Evolutionary conservation across 2,888 invertebrate genomes (phyloP), one percentile per base, ranked within the genome.

Genomic region (Penaeus monodon): DNA sequence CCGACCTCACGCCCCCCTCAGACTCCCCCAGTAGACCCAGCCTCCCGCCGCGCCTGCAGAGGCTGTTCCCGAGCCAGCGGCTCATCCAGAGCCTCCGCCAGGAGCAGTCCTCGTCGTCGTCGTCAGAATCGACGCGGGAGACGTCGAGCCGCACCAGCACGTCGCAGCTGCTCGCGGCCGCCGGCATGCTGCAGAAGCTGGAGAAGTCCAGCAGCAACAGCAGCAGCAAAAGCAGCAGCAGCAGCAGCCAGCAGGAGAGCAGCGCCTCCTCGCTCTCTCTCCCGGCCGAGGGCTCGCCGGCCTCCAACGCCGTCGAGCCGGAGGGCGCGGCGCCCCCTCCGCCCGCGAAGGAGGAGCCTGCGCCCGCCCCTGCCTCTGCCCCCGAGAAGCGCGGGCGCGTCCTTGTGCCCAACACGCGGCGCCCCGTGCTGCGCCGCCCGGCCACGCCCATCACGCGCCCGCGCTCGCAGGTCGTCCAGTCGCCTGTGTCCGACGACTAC

Each of bases 401-500:
- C 12, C 27, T 66, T 1, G 20, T 65, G 14, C 29, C 78, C 44
- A 20, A 38, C 49, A 57, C 14, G 57, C 77, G 66, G 27, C 77
- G 22, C 24, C 78, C 84, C 24, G 63, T 63, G 10, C 79, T 85
- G 27, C 85, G 68, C 20, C 80, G 63, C 38, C 80, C 85, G 10
- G 12, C 49, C 27, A 76, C 74, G 12, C 57, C 66, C 12, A 44
- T 27, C 27, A 82, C 81, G 20, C 78, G 78, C 17, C 78, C 84
- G 17, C 20, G 29, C 20, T 78, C 84, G 6, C 2, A 44, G n/a
- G 78, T 84, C 24, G 91, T 91, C 29, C 91, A 91, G 68, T 73
- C 90, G 66, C 91, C 91, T 20, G 91, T 90, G 1, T 89, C 90
- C 57, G 91, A 90, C 80, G 91, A 91, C 57, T 91, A 91, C 80